Evolutionary conservation across 2,797 vertebrate species (phyloP).

Genomic region (Hippocampus kuda): DNA sequence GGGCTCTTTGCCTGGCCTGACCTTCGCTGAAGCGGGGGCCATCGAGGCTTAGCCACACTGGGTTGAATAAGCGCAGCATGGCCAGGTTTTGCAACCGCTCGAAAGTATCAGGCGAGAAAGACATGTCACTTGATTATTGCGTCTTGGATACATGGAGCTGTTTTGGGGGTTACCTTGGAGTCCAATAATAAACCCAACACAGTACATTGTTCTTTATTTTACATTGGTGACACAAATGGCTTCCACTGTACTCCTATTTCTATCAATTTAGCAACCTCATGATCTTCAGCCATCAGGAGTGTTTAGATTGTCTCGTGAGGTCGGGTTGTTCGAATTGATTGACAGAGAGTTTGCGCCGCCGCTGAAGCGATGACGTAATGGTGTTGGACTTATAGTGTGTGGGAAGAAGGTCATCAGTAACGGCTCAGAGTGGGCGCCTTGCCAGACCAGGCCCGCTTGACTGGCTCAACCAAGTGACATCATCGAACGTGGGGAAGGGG

Average conservation of each 20-base stretch:
- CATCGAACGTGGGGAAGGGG: background rate
- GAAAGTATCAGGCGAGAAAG: background rate
- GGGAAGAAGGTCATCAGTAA: slow-evolving; percentile 27
- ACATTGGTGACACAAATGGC: background rate
- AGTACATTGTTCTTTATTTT: background rate
- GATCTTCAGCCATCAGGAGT: background rate
- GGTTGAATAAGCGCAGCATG: too few relatives aligned
- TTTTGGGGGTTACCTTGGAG: background rate
- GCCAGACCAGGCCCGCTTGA: slow-evolving; percentile 13
- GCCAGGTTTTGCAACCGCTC: too few relatives aligned
- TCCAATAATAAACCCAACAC: background rate
- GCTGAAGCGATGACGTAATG: slow-evolving; percentile 22
- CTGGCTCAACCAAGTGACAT: background rate
- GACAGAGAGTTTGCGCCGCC: background rate
- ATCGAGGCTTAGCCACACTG: slow-evolving; percentile 22
- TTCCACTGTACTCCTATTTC: background rate
- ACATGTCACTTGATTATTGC: background rate
- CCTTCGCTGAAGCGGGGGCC: slow-evolving; percentile 14
- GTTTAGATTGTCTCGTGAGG: background rate
- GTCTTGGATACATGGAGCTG: background rate
- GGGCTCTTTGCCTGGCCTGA: slow-evolving; percentile 16
- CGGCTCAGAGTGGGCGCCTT: slow-evolving; percentile 7
- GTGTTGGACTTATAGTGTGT: slow-evolving; percentile 3
- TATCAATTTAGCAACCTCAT: background rate
- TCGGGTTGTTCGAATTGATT: background rate